Conservation (phyloP, 2,113 vertebrate genomes). For the Oncorhynchus masou region DNA sequence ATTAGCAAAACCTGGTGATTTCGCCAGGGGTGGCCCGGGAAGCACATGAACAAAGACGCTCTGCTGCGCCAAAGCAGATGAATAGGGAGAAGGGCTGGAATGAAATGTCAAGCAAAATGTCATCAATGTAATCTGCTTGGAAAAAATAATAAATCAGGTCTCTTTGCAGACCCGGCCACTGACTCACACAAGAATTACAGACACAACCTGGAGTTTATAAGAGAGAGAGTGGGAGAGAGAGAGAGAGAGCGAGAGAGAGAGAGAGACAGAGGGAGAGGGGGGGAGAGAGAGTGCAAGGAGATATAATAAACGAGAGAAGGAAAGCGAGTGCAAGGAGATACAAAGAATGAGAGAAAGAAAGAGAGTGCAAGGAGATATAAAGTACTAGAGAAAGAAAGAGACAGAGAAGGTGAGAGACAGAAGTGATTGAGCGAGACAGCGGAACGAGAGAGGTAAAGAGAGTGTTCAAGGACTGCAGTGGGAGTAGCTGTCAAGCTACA, state of each 20-base stretch:
- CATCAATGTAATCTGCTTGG: constrained; percentile 32
- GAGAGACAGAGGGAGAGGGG: no score
- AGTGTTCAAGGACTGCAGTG: neutral
- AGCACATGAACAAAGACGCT: neutral
- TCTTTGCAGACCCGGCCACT: neutral
- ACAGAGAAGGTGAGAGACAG: neutral
- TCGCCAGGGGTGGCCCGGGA: neutral
- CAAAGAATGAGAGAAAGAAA: no score
- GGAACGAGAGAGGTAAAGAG: neutral
- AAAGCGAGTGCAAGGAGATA: neutral
- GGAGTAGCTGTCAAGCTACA: constrained; percentile 1
- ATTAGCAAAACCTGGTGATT: constrained; percentile 37
- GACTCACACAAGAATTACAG: neutral
- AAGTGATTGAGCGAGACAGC: neutral
- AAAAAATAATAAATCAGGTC: neutral
- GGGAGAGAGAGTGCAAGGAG: neutral
- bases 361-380: no score
- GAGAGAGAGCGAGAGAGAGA: neutral
- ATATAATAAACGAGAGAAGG: neutral
- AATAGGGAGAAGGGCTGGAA: constrained; percentile 4
- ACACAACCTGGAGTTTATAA: neutral
- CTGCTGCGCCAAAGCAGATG: constrained; percentile 3
- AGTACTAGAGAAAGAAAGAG: no score
- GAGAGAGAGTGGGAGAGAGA: neutral
- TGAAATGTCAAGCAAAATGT: constrained; percentile 44